A percentile compares a stretch with the other conserved stretches of the same genome.
Conservation (phyloP, 2,888 invertebrate species). For the Drosophila bunnanda region DNA sequence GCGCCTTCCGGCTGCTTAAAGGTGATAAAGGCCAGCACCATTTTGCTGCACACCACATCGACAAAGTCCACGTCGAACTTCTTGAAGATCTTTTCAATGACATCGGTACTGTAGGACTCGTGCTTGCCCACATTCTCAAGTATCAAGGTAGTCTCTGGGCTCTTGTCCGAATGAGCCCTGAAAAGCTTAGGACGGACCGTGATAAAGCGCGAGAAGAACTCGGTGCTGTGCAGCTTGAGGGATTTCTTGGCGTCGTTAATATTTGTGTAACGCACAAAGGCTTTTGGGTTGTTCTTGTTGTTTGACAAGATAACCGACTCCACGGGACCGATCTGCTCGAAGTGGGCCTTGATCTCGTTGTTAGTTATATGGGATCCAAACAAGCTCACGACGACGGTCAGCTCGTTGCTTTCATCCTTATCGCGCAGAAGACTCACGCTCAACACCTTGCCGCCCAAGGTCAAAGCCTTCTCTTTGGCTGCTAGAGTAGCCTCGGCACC, state of each 20-base stretch:
- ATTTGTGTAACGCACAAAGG: conserved; percentile 61
- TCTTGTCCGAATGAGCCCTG: conserved; percentile 11
- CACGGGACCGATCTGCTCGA: conserved; percentile 67
- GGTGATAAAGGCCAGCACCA: conserved; percentile 67
- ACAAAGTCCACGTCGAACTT: conserved; percentile 65
- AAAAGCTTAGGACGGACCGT: conserved; percentile 46
- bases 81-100: conserved; percentile 65
- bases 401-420: conserved; percentile 12
- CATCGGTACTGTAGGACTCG: conserved; percentile 44
- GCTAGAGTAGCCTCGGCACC: conserved; percentile 62
- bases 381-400: conserved; percentile 57
- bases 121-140: conserved; percentile 56
- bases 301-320: conserved; percentile 44
- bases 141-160: conserved; percentile 54
- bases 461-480: conserved; percentile 59
- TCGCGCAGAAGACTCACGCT: not conserved
- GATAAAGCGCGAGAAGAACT: conserved; percentile 62
- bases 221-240: conserved; percentile 60
- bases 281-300: conserved; percentile 50
- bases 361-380: conserved; percentile 53
- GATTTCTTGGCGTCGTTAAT: conserved; percentile 43
- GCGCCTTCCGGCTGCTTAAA: conserved; percentile 56
- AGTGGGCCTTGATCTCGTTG: conserved; percentile 55
- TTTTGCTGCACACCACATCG: conserved; percentile 64
- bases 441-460: conserved; percentile 51